Base-by-base conservation (phyloP, 2,113 vertebrate species). In the Butastur rufipennis region DNA sequence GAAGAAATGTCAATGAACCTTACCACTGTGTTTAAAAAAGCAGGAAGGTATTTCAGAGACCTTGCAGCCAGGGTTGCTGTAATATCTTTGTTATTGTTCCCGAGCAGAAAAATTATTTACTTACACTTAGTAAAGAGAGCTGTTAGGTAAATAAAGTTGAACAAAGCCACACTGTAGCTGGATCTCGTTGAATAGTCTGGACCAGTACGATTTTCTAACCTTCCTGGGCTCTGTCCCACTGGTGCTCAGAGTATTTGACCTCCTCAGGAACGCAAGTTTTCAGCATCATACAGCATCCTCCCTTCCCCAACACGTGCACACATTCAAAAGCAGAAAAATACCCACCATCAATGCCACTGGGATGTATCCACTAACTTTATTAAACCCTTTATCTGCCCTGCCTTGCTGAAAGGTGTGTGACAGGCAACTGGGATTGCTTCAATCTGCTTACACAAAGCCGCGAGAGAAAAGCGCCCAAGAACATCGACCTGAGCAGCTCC, bases 361-460 rank as follows among this genome's bases (percentile, higher is more conserved):
- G 73, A 47, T 7, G 2, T 53, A 38, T 13, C 36, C 68, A 38
- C 25, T 17, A 47, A 4, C 83, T 70, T 42, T 6, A 6, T 18
- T n/a, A 73, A 82, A n/a, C 1, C 27, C 53, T 53, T 75, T 11
- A 4, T 75, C 31, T 80, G 65, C 66, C 22, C 53, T 63, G 90
- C 52, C 58, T 81, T 32, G 0, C 52, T 38, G 86, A 11, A 27
- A 85, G 88, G 70, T 63, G 88, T 66, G 88, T 25, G 89, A 20
- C 81, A 58, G 77, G 91, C 52, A 27, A 3, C 66, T 13, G 83
- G 84, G 40, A 68, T 62, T 75, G 78, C 53, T 38, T 4, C 97
- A 62, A 70, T 82, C 93, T 94, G 66, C 95, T 96, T 70, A 70
- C 89, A 48, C 93, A 91, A 80, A 95, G 86, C 95, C 4, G 5